Evolutionary conservation across 2,888 invertebrate genomes (phyloP).

Genomic region (Dinocampus coccinellae): DNA sequence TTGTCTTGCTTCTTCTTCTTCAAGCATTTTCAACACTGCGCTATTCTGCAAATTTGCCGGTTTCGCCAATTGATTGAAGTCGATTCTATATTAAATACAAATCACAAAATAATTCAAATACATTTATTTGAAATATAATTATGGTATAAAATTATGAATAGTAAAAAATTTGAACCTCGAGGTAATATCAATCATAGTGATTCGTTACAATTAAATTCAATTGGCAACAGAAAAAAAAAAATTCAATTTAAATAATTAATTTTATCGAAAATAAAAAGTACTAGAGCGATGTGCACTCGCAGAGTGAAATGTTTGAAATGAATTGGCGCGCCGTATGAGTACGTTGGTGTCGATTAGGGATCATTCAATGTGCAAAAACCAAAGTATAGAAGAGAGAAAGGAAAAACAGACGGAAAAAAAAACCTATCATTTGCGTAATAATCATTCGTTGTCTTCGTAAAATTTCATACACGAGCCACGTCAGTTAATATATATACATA

Average conservation of each 20-base stretch:
- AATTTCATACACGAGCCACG: neutral
- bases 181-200: slow-evolving; percentile 35
- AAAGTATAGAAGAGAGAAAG: neutral
- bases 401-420: no score
- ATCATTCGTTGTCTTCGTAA: neutral
- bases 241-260: neutral
- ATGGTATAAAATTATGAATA: neutral
- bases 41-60: slow-evolving; percentile 88
- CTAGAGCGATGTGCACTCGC: no score
- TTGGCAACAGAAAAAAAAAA: no score
- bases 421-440: neutral
- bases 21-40: slow-evolving; percentile 86
- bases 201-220: neutral
- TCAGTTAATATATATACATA: neutral
- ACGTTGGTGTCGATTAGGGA: no score
- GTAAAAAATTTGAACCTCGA: slow-evolving; percentile 21
- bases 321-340: no score
- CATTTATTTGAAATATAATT: neutral
- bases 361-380: neutral
- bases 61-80: slow-evolving; percentile 82
- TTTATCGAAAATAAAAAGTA: no score
- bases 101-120: neutral
- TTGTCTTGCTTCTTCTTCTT: slow-evolving; percentile 83
- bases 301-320: no score
- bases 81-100: slow-evolving; percentile 75